phyloP scores from a whole-genome alignment of 2,797 vertebrate genomes.

The Etheostoma perlongum region DNA sequence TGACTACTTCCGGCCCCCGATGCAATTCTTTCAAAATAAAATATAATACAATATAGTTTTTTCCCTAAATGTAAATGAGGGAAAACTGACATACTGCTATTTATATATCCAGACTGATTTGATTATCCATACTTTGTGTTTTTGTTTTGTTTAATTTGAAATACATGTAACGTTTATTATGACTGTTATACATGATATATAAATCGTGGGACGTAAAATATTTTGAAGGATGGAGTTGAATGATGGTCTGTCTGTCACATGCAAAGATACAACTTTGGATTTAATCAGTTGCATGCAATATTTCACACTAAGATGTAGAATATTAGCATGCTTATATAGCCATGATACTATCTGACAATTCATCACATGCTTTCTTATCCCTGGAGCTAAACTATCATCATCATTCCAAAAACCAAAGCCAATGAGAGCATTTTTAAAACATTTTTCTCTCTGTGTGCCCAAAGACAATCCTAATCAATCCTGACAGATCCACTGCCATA shows the following conservation, averaged over 20 bases:
- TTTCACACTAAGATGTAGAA: conserved; percentile 64
- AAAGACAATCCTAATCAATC: neutral
- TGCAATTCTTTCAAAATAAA: conserved; percentile 63
- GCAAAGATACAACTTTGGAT: conserved; percentile 38
- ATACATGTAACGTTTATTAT: neutral
- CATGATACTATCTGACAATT: conserved; percentile 23
- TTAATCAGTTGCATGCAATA: conserved; percentile 64
- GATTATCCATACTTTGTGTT: neutral
- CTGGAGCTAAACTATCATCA: no score
- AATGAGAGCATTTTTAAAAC: no score
- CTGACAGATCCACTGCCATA: conserved; percentile 1
- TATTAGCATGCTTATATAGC: conserved; percentile 22
- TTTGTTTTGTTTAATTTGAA: neutral
- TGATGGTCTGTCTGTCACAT: conserved; percentile 10
- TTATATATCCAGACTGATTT: neutral
- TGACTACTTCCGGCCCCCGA: conserved; percentile 57
- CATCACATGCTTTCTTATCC: conserved; percentile 7
- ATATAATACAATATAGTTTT: neutral
- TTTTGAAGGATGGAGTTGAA: conserved; percentile 9
- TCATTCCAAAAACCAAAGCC: no score
- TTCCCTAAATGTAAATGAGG: neutral
- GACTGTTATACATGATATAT: neutral
- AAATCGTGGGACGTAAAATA: neutral
- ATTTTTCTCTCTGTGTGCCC: neutral
- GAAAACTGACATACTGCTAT: neutral